A percentile compares a stretch with the other conserved stretches of the same genome.
Conservation (phyloP, 2,797 vertebrate species). For the Clarias platycephalus region DNA sequence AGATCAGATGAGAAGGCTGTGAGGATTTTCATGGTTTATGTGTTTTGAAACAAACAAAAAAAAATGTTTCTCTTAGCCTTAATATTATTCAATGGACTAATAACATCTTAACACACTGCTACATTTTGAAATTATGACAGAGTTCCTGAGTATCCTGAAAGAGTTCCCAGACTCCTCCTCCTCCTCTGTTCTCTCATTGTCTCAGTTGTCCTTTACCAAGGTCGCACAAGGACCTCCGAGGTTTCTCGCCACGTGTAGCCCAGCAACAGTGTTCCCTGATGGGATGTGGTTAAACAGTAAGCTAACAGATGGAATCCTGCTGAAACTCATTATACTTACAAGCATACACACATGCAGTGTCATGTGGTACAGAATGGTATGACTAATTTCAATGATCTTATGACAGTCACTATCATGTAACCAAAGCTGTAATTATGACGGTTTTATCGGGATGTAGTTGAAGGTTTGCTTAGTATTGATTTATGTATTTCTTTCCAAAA, state of each 20-base stretch:
- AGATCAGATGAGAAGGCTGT: no score
- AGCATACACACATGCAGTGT: conserved; percentile 45
- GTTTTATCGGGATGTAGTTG: background rate
- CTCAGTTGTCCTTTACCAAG: conserved; percentile 42
- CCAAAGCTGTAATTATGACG: background rate
- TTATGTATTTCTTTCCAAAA: background rate
- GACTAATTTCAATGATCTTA: conserved; percentile 21
- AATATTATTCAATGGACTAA: background rate
- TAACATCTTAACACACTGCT: background rate
- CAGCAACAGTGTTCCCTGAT: conserved; percentile 40
- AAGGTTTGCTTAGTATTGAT: no score
- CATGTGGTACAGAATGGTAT: conserved; percentile 40
- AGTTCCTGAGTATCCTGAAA: background rate
- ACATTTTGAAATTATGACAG: background rate
- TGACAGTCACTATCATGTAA: no score
- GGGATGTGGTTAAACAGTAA: conserved; percentile 21
- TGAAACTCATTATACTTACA: conserved; percentile 25
- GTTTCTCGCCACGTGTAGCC: conserved; percentile 29
- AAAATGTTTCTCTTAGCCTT: no score
- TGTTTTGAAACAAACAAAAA: no score
- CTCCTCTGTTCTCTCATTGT: background rate
- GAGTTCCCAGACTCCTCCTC: background rate
- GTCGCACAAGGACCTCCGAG: conserved; percentile 36
- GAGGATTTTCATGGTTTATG: background rate
- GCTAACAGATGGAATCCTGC: conserved; percentile 21